Conservation (phyloP, 2,113 vertebrate genomes). For the Nycticryphes semicollaris region DNA sequence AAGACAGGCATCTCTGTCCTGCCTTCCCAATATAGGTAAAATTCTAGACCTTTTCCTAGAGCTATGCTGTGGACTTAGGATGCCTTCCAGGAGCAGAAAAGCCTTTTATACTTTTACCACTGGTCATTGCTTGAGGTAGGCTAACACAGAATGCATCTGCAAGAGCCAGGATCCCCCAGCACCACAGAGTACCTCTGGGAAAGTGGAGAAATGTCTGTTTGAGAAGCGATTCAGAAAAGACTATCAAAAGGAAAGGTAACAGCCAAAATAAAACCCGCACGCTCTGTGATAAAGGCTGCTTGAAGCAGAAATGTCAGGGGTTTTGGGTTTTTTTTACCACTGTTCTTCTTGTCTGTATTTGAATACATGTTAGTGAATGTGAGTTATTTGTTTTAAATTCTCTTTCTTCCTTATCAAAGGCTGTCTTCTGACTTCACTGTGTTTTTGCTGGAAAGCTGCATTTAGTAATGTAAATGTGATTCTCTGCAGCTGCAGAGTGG, state of each 20-base stretch:
- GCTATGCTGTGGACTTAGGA: not conserved
- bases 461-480: slow-evolving; percentile 74
- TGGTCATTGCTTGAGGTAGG: not conserved
- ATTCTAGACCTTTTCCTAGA: not conserved
- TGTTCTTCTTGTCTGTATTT: slow-evolving; percentile 66
- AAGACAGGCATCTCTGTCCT: not conserved
- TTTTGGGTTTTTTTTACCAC: not conserved
- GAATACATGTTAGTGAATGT: slow-evolving; percentile 58
- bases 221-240: slow-evolving; percentile 33
- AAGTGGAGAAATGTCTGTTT: slow-evolving; percentile 10
- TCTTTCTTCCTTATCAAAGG: slow-evolving; percentile 70
- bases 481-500: slow-evolving; percentile 61
- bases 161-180: not conserved
- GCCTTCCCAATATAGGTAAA: not conserved
- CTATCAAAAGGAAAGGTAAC: slow-evolving; percentile 60
- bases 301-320: slow-evolving; percentile 57
- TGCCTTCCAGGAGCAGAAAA: not conserved
- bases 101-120: not conserved
- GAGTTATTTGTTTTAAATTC: slow-evolving; percentile 69
- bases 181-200: not conserved
- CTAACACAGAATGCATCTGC: not conserved
- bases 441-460: slow-evolving; percentile 57
- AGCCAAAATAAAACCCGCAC: slow-evolving; percentile 3
- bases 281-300: slow-evolving; percentile 48
- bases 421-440: slow-evolving; percentile 62